Percentiles rank a stretch among this genome's conserved stretches.
phyloP scores from a whole-genome alignment of 2,113 vertebrate species.

The Peromyscus polionotus region DNA sequence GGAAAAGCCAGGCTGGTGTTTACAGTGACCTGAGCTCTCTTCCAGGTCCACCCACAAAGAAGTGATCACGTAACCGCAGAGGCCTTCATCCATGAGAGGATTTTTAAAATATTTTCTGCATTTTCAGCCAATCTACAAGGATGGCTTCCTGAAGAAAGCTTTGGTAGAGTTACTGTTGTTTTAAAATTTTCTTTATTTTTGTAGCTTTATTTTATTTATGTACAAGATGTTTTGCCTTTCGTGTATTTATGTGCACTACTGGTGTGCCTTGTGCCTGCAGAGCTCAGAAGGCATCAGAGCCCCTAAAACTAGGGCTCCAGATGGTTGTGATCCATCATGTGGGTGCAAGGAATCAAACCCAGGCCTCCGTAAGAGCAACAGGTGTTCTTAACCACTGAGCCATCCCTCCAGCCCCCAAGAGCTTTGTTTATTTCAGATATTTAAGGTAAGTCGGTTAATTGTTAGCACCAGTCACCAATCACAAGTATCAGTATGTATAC shows the following conservation, averaged over 20 bases:
- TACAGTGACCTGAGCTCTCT: neutral
- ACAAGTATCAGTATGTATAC: neutral
- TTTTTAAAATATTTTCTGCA: neutral
- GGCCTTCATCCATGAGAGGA: neutral
- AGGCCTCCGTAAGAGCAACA: neutral
- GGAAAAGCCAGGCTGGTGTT: neutral
- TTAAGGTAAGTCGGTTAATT: neutral
- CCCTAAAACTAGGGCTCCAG: neutral
- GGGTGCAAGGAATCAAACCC: neutral
- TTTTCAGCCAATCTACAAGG: neutral
- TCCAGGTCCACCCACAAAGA: slow-evolving; percentile 2
- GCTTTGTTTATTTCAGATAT: slow-evolving; percentile 8
- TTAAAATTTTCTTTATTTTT: neutral
- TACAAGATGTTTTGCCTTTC: neutral
- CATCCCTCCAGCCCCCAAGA: neutral
- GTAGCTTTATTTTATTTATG: neutral
- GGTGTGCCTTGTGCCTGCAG: neutral
- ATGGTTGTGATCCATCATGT: neutral
- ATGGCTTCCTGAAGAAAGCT: slow-evolving; percentile 34
- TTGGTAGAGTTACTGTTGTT: neutral
- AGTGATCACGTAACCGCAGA: neutral
- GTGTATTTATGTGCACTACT: neutral
- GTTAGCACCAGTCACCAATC: neutral
- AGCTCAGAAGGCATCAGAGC: neutral
- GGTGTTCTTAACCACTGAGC: neutral